These are phyloP conservation scores for Anastrepha obliqua DNA, from an alignment of 1,140 invertebrate genomes.

Conservation along the genomic window DNA sequence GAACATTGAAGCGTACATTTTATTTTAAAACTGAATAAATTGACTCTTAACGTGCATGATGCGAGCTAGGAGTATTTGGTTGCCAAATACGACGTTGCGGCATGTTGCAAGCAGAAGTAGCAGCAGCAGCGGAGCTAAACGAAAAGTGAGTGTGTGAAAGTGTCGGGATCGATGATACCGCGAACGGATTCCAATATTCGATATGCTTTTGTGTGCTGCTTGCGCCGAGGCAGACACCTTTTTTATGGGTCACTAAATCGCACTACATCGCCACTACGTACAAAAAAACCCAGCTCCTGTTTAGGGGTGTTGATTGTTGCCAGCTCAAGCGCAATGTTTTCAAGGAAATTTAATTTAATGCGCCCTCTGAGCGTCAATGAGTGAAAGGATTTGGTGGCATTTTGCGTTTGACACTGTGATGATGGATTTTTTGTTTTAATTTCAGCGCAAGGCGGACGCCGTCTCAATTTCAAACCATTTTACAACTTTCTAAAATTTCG, in stretches of 20 bases:
- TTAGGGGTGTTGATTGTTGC: constrained; percentile 11
- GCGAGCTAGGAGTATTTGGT: neutral
- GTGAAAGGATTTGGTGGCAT: constrained; percentile 63
- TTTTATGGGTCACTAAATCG: constrained; percentile 67
- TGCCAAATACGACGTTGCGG: neutral
- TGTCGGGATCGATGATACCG: neutral
- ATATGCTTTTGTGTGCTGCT: neutral
- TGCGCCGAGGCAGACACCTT: constrained; percentile 8
- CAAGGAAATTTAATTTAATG: constrained; percentile 47
- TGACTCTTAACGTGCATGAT: neutral
- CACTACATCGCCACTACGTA: constrained; percentile 63
- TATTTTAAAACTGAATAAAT: constrained; percentile 1
- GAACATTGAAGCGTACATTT: neutral
- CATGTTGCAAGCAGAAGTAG: neutral
- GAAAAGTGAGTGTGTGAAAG: neutral
- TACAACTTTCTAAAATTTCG: neutral
- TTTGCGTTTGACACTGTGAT: constrained; percentile 65
- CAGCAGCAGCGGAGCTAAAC: neutral
- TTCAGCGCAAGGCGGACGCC: constrained; percentile 42
- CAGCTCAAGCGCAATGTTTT: constrained; percentile 57
- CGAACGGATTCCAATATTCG: constrained; percentile 26
- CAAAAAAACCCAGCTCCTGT: neutral
- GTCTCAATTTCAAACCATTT: neutral
- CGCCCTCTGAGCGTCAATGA: neutral
- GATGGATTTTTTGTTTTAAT: constrained; percentile 59